phyloP scores from a whole-genome alignment of 2,888 invertebrate genomes.

The Kryphioiulus occultus region DNA sequence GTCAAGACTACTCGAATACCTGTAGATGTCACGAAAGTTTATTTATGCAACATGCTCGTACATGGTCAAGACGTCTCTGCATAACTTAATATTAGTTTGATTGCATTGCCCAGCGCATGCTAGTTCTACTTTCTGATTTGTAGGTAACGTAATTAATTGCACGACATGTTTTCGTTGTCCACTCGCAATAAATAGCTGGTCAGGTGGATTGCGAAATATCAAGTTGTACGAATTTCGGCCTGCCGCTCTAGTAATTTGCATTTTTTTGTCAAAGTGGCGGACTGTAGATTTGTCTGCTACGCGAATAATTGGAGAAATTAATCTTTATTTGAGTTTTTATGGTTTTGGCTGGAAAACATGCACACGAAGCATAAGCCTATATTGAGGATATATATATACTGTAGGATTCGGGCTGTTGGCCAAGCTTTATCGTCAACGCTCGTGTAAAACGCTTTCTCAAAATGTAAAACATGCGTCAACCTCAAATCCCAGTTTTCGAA shows the following conservation, averaged over 20 bases:
- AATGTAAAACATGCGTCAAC: constrained; percentile 2
- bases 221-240: neutral
- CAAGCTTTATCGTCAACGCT: neutral
- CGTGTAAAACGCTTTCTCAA: neutral
- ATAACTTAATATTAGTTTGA: neutral
- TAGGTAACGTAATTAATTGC: neutral
- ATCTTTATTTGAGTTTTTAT: neutral
- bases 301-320: neutral
- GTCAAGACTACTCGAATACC: too few relatives aligned
- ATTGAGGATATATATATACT: too few relatives aligned
- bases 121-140: neutral
- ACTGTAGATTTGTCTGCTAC: neutral
- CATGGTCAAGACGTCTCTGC: neutral
- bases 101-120: neutral
- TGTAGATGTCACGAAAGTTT: too few relatives aligned
- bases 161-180: constrained; percentile 11
- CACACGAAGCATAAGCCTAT: too few relatives aligned
- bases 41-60: neutral
- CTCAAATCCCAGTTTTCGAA: constrained; percentile 26
- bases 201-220: neutral
- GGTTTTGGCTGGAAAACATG: neutral
- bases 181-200: neutral
- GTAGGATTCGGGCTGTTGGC: neutral
- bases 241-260: neutral
- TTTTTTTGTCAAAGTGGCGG: constrained; percentile 2